Percentiles rank a stretch among this genome's conserved stretches.
Conservation (phyloP, 1,140 invertebrate species). For the Alviniconcha marisindica region DNA sequence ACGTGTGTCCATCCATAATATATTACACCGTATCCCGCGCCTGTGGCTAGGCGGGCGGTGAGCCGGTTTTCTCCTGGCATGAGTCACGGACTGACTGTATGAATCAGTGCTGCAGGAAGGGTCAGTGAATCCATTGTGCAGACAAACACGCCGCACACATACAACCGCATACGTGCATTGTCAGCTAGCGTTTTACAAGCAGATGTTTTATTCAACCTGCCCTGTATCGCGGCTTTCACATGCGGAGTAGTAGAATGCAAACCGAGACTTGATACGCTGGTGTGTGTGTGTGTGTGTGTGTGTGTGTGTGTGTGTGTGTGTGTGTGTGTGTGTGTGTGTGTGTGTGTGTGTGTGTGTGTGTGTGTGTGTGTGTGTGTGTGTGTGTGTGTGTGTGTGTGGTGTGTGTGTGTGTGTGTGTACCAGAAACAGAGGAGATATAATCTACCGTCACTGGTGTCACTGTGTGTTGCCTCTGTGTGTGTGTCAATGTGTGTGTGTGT, state of each 20-base stretch:
- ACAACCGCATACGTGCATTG: not conserved
- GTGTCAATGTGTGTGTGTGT: not conserved
- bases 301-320: constrained; percentile 1
- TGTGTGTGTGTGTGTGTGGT: not conserved
- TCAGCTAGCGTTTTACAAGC: not conserved
- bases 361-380: not conserved
- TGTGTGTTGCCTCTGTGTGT: not conserved
- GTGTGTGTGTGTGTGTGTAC: not conserved
- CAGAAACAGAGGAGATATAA: not conserved
- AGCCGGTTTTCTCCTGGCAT: too few relatives aligned
- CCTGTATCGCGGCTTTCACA: not conserved
- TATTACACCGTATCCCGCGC: too few relatives aligned
- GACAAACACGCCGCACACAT: too few relatives aligned
- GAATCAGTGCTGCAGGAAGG: too few relatives aligned
- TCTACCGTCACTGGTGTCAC: not conserved
- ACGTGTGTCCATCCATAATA: too few relatives aligned
- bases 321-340: constrained; percentile 17
- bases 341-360: constrained; percentile 25
- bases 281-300: constrained; percentile 2
- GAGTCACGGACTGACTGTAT: too few relatives aligned
- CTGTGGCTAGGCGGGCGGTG: too few relatives aligned
- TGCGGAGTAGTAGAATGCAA: not conserved
- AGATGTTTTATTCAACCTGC: not conserved
- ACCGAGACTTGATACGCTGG: not conserved
- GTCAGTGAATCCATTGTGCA: too few relatives aligned